Percentiles rank a stretch among this genome's conserved stretches.
Evolutionary conservation across 2,888 invertebrate genomes (phyloP).

Genomic region (Mimumesa dahlbomi): DNA sequence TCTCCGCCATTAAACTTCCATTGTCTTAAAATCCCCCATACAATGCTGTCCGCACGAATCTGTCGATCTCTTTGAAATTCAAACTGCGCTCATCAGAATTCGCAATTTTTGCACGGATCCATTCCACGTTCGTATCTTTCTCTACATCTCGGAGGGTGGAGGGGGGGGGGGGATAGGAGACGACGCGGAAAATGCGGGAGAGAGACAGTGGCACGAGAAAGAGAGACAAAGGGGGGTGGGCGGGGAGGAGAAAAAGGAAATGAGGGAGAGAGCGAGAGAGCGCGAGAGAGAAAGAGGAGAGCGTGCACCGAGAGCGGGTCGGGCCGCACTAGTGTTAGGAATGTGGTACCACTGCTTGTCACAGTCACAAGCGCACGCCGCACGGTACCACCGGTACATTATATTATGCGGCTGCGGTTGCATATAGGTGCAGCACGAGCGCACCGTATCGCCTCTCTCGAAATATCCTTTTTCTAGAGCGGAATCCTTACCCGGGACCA

Average conservation of each 20-base stretch:
- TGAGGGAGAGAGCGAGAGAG: background rate
- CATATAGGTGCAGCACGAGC: conserved; percentile 28
- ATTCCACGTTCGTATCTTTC: conserved; percentile 56
- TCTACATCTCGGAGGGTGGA: conserved; percentile 30
- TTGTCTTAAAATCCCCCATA: no score
- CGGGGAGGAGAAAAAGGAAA: conserved; percentile 11
- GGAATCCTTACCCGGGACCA: no score
- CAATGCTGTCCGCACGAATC: no score
- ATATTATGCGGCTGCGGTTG: conserved; percentile 55
- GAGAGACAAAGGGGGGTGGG: no score
- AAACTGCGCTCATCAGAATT: no score
- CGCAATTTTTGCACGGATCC: conserved; percentile 46
- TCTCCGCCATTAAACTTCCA: no score
- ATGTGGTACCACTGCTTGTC: conserved; percentile 80
- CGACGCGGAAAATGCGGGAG: conserved; percentile 9
- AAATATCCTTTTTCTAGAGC: no score
- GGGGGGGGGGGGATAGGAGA: background rate
- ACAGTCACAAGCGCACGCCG: conserved; percentile 74
- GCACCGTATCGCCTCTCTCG: no score
- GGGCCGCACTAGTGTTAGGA: conserved; percentile 74
- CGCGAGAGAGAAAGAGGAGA: conserved; percentile 8
- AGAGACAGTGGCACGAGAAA: conserved; percentile 7
- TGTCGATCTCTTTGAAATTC: no score
- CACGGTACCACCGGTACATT: conserved; percentile 50
- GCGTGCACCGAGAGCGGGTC: background rate